Conservation (phyloP, 2,888 invertebrate species). For the Xanthia togata region DNA sequence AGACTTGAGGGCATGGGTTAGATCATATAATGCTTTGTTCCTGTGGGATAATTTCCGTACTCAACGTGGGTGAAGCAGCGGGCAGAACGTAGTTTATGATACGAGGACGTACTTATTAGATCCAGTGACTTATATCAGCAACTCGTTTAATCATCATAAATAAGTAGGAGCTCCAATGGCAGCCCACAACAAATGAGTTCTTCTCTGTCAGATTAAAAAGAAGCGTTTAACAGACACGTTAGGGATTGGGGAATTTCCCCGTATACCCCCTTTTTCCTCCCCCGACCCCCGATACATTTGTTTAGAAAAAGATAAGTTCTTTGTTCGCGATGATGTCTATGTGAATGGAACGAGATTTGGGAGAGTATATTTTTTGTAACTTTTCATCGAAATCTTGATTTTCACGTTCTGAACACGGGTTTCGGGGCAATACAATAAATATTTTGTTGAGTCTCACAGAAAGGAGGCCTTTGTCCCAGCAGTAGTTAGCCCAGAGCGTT, state of each 20-base stretch:
- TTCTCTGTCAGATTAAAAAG: slow-evolving; percentile 52
- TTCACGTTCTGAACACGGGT: not conserved
- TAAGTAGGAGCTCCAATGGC: slow-evolving; percentile 22
- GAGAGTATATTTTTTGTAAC: slow-evolving; percentile 18
- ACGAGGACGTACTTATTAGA: not conserved
- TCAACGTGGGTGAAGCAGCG: too few relatives aligned
- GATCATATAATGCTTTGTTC: too few relatives aligned
- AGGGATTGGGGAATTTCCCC: slow-evolving; percentile 20
- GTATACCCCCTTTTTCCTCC: not conserved
- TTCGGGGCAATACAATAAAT: not conserved
- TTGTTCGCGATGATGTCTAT: slow-evolving; percentile 45
- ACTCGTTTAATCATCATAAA: not conserved
- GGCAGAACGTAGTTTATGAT: not conserved
- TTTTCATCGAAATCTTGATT: slow-evolving; percentile 13
- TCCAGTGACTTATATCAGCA: not conserved
- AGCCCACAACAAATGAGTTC: slow-evolving; percentile 38
- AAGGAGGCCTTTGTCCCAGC: too few relatives aligned
- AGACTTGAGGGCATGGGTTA: too few relatives aligned
- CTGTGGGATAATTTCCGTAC: too few relatives aligned
- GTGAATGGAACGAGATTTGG: slow-evolving; percentile 33
- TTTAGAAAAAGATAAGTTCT: slow-evolving; percentile 49
- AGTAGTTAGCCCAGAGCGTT: too few relatives aligned
- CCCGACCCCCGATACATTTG: slow-evolving; percentile 27
- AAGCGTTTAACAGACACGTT: slow-evolving; percentile 24
- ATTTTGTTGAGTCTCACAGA: not conserved